phyloP scores from a whole-genome alignment of 2,888 invertebrate genomes.

The Cephonodes hylas region DNA sequence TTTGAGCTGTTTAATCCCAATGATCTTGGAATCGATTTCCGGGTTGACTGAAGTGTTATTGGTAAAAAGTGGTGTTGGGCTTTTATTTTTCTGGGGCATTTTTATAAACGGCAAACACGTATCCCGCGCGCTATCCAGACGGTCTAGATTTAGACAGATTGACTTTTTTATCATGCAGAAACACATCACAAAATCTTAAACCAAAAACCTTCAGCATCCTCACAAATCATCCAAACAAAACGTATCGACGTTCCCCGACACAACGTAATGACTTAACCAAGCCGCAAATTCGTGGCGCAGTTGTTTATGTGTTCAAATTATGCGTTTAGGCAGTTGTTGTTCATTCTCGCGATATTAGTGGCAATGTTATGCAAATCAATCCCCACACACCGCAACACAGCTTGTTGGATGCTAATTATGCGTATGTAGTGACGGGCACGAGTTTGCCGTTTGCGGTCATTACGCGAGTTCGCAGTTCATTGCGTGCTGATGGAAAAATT shows the following conservation, averaged over 20 bases:
- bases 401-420: not conserved
- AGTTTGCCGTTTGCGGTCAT: not conserved
- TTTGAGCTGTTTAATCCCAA: too few species aligned
- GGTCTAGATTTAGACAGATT: too few species aligned
- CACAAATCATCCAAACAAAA: not conserved
- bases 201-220: not conserved
- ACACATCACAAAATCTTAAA: not conserved
- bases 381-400: not conserved
- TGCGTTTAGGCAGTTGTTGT: not conserved
- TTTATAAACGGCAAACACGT: too few species aligned
- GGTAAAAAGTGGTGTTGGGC: too few species aligned
- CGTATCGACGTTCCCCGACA: not conserved
- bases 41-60: too few species aligned
- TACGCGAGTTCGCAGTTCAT: not conserved
- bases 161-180: too few species aligned
- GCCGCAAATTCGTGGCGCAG: not conserved
- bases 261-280: not conserved
- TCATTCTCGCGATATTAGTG: not conserved
- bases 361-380: not conserved
- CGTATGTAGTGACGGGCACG: not conserved
- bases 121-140: too few species aligned
- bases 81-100: too few species aligned
- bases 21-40: too few species aligned
- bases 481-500: not conserved
- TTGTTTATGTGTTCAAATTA: slow-evolving; percentile 7